A percentile compares a stretch with the other conserved stretches of the same genome.
phyloP scores from a whole-genome alignment of 2,888 invertebrate species.

The Ariolimax columbianus region DNA sequence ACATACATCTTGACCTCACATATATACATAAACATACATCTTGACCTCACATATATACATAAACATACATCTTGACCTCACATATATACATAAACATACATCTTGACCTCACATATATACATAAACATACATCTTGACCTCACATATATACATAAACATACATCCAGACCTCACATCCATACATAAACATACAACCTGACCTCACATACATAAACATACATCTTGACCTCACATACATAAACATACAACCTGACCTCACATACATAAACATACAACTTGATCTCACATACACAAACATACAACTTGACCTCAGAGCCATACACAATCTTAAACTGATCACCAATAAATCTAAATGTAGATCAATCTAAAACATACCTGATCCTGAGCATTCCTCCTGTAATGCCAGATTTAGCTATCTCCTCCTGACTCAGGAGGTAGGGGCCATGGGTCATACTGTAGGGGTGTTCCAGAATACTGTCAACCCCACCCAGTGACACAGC shows the following conservation, averaged over 20 bases:
- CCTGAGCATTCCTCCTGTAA: conserved; percentile 90
- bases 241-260: background rate
- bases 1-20: background rate
- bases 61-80: no score
- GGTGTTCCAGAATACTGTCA: conserved; percentile 95
- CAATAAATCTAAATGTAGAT: background rate
- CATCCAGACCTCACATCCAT: no score
- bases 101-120: background rate
- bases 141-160: no score
- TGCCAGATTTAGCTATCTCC: conserved; percentile 86
- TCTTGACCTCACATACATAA: background rate
- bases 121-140: background rate
- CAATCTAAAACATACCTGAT: conserved; percentile 79
- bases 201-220: background rate
- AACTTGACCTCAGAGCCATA: background rate
- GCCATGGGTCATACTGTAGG: conserved; percentile 96
- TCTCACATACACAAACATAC: background rate
- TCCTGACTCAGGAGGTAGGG: conserved; percentile 86
- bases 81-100: no score
- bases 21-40: background rate
- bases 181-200: background rate
- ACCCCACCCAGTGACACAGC: conserved; percentile 97
- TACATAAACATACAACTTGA: background rate
- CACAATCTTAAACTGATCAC: background rate
- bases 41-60: no score